Conservation (phyloP, 2,113 vertebrate species). For the Propithecus coquereli region DNA sequence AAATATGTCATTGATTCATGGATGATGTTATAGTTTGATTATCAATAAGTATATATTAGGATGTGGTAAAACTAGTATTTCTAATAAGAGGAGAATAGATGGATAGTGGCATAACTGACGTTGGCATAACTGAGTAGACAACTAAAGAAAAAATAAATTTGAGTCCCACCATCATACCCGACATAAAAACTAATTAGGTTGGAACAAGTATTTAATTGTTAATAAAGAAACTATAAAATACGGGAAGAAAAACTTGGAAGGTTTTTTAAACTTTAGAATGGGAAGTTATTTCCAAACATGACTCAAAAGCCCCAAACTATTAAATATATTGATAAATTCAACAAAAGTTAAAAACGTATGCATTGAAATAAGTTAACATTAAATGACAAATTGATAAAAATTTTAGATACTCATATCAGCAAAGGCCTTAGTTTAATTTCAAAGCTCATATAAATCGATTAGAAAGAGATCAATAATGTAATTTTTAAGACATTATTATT, state of each 20-base stretch:
- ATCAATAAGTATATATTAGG: neutral
- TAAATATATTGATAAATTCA: neutral
- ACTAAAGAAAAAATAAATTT: neutral
- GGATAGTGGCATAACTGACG: neutral
- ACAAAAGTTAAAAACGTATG: neutral
- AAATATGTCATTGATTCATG: neutral
- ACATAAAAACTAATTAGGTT: neutral
- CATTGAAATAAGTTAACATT: neutral
- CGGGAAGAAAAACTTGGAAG: neutral
- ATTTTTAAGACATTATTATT: neutral
- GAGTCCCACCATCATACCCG: neutral
- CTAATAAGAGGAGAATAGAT: neutral
- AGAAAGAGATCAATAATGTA: neutral
- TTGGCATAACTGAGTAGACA: neutral
- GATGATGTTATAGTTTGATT: neutral
- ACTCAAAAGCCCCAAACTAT: neutral
- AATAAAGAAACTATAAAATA: neutral
- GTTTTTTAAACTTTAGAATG: neutral
- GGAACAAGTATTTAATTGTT: neutral
- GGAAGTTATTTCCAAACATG: neutral
- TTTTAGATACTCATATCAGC: neutral
- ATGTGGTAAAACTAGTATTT: neutral
- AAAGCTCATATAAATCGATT: neutral
- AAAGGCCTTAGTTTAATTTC: neutral
- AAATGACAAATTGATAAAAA: neutral